A percentile compares a stretch with the other conserved stretches of the same genome.
These are phyloP conservation scores for Antechinus flavipes DNA, from an alignment of 2,113 vertebrate genomes.

Conservation along the genomic window DNA sequence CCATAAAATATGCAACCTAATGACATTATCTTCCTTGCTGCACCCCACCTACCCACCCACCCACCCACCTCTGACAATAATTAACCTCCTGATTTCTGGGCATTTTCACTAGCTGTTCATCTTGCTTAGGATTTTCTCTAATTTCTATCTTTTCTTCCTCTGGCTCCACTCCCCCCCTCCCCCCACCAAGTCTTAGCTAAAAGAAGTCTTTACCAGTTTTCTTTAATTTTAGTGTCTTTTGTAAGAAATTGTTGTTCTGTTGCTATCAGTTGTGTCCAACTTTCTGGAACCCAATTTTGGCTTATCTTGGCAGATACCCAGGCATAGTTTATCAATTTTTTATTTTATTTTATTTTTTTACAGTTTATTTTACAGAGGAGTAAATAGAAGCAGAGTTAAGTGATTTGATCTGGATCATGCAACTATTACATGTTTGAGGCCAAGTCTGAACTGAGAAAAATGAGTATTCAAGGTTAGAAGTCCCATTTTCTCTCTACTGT, in stretches of 20 bases:
- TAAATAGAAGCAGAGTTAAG: neutral
- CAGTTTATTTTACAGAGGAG: neutral
- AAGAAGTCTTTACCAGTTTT: neutral
- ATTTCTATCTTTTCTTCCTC: neutral
- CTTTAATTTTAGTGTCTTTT: neutral
- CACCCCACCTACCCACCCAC: too few species aligned
- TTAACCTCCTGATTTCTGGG: neutral
- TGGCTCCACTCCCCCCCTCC: accelerated
- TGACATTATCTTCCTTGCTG: too few species aligned
- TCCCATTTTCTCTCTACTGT: neutral
- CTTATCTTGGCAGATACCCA: neutral
- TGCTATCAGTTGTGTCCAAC: neutral
- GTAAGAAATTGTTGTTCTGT: neutral
- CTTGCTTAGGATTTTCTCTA: neutral
- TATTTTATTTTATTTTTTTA: neutral
- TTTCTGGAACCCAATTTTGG: neutral
- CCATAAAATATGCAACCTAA: too few species aligned
- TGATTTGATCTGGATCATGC: neutral
- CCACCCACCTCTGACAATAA: too few species aligned
- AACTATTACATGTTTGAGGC: neutral
- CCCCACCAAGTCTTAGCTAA: neutral
- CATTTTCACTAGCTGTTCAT: neutral
- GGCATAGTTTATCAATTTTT: neutral
- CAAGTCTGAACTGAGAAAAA: neutral
- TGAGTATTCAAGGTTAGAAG: neutral